Conservation (phyloP, 30 jellyfish, hydroid and myxozoan species). For the Catostylus mosaicus region DNA sequence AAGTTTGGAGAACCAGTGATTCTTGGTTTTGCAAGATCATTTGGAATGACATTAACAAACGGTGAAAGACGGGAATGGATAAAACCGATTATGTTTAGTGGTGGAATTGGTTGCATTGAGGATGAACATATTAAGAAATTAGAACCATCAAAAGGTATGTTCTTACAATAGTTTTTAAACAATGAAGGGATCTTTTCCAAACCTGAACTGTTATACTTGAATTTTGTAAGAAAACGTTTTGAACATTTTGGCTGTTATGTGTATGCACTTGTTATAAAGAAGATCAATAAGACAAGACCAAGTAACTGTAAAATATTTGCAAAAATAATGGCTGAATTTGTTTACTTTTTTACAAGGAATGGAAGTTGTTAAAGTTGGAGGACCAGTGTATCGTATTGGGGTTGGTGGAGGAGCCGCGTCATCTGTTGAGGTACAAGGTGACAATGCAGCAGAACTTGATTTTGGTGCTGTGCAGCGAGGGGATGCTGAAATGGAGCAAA, state of each 20-base stretch:
- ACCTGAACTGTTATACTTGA: not conserved
- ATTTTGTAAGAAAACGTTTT: not conserved
- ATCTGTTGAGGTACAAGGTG: constrained; percentile 94
- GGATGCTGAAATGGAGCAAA: constrained; percentile 97
- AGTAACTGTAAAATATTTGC: too few species aligned
- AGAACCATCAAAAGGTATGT: constrained; percentile 68
- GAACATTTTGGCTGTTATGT: too few species aligned
- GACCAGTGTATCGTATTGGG: constrained; percentile 96
- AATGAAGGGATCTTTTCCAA: not conserved
- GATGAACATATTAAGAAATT: constrained; percentile 71
- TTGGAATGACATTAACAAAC: constrained; percentile 62
- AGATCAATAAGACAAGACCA: too few species aligned
- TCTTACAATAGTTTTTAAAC: too few species aligned
- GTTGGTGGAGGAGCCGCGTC: constrained; percentile 99
- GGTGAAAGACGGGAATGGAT: constrained; percentile 94
- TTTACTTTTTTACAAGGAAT: constrained; percentile 54
- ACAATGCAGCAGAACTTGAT: constrained; percentile 85
- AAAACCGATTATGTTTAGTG: constrained; percentile 96
- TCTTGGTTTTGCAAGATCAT: constrained; percentile 90
- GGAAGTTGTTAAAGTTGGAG: constrained; percentile 95
- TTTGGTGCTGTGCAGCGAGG: constrained; percentile 98
- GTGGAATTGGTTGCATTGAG: constrained; percentile 91
- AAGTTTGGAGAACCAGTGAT: constrained; percentile 97
- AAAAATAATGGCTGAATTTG: too few species aligned
- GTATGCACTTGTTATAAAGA: too few species aligned